phyloP scores from a whole-genome alignment of 2,888 invertebrate genomes.

The Agrilus cyanescens region DNA sequence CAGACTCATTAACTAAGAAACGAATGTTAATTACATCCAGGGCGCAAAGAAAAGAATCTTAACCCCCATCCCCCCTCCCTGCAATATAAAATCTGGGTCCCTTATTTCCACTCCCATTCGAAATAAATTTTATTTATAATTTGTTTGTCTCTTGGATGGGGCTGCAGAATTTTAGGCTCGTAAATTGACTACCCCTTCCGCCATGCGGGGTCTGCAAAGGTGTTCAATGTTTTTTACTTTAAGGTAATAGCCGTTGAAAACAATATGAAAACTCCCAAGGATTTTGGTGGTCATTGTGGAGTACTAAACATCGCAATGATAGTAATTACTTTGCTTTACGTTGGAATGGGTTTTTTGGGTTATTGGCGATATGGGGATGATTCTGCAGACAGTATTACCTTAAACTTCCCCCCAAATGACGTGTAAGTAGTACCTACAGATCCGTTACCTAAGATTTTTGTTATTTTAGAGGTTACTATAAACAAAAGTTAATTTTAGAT shows the following conservation, averaged over 20 bases:
- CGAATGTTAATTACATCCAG: too few relatives aligned
- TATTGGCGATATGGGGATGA: constrained; percentile 66
- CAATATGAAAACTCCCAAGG: constrained; percentile 74
- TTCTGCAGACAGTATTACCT: constrained; percentile 64
- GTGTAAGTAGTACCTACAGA: constrained; percentile 34
- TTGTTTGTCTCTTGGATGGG: too few relatives aligned
- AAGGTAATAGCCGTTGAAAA: constrained; percentile 86
- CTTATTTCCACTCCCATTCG: too few relatives aligned
- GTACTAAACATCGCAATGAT: constrained; percentile 75
- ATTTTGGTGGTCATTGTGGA: constrained; percentile 64
- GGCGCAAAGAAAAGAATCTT: too few relatives aligned
- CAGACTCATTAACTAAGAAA: too few relatives aligned
- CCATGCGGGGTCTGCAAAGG: too few relatives aligned
- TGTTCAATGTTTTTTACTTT: constrained; percentile 13
- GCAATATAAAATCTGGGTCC: too few relatives aligned
- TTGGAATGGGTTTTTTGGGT: constrained; percentile 70
- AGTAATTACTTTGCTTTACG: constrained; percentile 64
- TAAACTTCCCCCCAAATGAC: constrained; percentile 57
- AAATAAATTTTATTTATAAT: too few relatives aligned
- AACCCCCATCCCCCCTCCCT: too few relatives aligned
- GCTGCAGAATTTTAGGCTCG: too few relatives aligned
- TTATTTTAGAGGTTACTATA: neutral
- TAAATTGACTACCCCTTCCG: too few relatives aligned
- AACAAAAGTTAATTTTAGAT: constrained; percentile 33
- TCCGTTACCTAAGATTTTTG: neutral